These are phyloP conservation scores for Cyphomyrus discorhynchus DNA, from an alignment of 2,113 vertebrate genomes.

Conservation along the genomic window DNA sequence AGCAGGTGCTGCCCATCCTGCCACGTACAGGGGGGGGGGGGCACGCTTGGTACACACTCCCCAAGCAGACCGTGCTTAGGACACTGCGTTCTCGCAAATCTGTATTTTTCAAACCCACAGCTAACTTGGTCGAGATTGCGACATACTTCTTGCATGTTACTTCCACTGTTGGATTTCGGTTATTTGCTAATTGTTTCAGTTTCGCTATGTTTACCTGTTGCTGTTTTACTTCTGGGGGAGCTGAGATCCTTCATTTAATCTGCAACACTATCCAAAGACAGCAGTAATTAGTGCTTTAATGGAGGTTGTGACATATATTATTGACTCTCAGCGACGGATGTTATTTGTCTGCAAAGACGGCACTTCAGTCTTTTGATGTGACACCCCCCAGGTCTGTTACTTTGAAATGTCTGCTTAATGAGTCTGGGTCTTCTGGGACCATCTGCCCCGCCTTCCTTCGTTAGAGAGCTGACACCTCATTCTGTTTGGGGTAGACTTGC, in stretches of 20 bases:
- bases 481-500: slow-evolving; percentile 28
- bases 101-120: not conserved
- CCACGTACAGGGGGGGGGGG: not conserved
- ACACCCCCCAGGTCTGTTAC: slow-evolving; percentile 13
- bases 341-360: slow-evolving; percentile 42
- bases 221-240: not conserved
- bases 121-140: not conserved
- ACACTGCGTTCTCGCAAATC: not conserved
- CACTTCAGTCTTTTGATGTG: slow-evolving; percentile 32
- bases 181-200: not conserved
- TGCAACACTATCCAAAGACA: not conserved
- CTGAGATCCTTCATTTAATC: not conserved
- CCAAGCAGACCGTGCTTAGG: not conserved
- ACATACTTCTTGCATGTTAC: not conserved
- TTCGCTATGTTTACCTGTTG: not conserved
- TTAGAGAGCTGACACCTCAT: slow-evolving; percentile 37
- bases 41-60: not conserved
- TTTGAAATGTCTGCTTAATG: slow-evolving; percentile 7
- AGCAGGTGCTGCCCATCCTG: slow-evolving; percentile 27
- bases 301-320: not conserved
- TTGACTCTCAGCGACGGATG: not conserved
- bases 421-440: slow-evolving; percentile 21
- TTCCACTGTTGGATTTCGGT: not conserved
- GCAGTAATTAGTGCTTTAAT: not conserved
- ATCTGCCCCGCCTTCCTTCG: slow-evolving; percentile 23